A percentile compares a stretch with the other conserved stretches of the same genome.
phyloP scores from a whole-genome alignment of 2,113 vertebrate species.

The Burhinus oedicnemus region DNA sequence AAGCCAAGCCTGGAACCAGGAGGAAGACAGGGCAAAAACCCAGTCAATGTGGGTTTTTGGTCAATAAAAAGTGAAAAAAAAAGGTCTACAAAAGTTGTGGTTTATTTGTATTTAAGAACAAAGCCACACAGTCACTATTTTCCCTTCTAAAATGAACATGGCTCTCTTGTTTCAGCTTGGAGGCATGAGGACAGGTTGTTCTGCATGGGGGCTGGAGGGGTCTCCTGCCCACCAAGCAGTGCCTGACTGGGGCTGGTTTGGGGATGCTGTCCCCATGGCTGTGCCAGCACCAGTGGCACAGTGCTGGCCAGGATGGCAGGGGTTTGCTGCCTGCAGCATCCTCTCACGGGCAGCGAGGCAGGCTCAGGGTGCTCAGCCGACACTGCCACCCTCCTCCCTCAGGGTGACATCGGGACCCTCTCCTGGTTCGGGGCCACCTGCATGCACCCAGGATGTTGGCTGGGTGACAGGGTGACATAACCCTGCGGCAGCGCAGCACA shows the following conservation, averaged over 20 bases:
- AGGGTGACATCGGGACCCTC: fast-evolving
- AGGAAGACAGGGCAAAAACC: neutral
- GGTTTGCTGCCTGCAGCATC: neutral
- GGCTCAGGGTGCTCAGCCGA: neutral
- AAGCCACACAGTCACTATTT: neutral
- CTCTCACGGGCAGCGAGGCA: neutral
- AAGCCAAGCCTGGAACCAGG: neutral
- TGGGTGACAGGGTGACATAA: neutral
- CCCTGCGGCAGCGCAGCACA: fast-evolving
- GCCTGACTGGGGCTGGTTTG: neutral
- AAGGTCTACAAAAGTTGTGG: neutral
- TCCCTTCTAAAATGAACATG: neutral
- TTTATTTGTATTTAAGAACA: neutral
- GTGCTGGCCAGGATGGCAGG: neutral
- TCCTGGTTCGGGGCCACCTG: neutral
- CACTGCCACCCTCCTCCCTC: neutral
- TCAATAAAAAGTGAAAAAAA: neutral
- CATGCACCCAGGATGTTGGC: fast-evolving
- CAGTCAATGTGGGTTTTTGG: neutral
- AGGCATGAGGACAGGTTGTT: neutral
- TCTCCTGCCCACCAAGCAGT: neutral
- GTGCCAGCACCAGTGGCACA: fast-evolving
- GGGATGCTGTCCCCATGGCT: fast-evolving
- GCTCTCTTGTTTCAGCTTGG: neutral
- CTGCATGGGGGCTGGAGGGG: neutral